Conservation (phyloP, 1,140 invertebrate species). For the Neodiprion fabricii region DNA sequence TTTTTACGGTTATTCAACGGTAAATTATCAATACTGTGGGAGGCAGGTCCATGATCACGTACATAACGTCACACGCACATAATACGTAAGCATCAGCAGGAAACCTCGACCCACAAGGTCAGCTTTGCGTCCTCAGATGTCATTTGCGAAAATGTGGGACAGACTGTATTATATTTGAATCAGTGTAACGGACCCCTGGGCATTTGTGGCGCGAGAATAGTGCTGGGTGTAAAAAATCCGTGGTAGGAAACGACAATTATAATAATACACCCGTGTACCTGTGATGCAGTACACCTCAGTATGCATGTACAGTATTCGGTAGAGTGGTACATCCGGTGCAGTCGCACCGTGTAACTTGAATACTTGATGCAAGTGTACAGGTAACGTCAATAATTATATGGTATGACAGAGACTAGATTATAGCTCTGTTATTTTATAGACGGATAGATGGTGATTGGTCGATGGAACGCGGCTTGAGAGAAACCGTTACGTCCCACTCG, state of each 20-base stretch:
- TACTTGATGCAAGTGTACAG: neutral
- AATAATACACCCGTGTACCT: neutral
- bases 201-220: too few relatives aligned
- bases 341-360: neutral
- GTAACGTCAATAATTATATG: too few relatives aligned
- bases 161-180: neutral
- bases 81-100: neutral
- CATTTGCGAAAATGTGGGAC: neutral
- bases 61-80: neutral
- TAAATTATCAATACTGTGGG: slow-evolving; percentile 3
- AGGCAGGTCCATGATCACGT: neutral
- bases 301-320: neutral
- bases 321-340: neutral
- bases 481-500: neutral
- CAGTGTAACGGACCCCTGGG: neutral
- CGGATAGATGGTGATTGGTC: neutral
- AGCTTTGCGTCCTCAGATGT: neutral
- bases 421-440: neutral
- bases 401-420: too few relatives aligned
- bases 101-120: neutral
- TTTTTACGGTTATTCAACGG: neutral
- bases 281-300: neutral
- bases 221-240: neutral
- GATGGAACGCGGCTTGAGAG: neutral
- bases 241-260: slow-evolving; percentile 2